Evolutionary conservation across 2,888 invertebrate genomes (phyloP).

Genomic region (Mantis religiosa): DNA sequence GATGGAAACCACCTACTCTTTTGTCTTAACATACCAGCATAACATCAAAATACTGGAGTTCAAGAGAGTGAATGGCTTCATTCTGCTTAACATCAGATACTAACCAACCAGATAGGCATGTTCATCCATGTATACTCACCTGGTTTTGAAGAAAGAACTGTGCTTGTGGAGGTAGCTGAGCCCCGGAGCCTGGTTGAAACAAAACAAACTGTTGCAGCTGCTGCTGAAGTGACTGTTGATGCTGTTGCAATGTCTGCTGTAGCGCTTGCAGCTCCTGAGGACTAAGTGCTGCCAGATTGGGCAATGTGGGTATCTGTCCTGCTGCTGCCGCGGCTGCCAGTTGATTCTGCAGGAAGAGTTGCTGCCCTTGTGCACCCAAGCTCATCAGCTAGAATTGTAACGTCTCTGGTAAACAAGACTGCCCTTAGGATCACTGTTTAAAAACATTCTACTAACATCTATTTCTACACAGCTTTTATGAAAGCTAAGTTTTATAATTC

Average conservation of each 20-base stretch:
- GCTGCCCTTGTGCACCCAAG: constrained; percentile 36
- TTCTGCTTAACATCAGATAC: too few species aligned
- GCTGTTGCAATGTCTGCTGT: constrained; percentile 57
- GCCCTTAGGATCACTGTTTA: too few species aligned
- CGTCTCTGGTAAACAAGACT: too few species aligned
- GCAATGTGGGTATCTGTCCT: constrained; percentile 34
- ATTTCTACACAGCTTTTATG: too few species aligned
- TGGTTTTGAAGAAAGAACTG: constrained; percentile 76
- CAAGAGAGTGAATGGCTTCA: too few species aligned
- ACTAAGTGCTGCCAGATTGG: constrained; percentile 40
- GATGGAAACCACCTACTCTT: too few species aligned
- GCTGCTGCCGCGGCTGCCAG: constrained; percentile 42
- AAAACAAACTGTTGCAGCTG: constrained; percentile 62
- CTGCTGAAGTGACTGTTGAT: constrained; percentile 60
- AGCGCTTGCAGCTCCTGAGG: constrained; percentile 46
- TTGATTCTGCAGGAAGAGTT: constrained; percentile 44
- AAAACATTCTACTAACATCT: too few species aligned
- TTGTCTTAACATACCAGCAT: too few species aligned
- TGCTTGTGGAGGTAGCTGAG: constrained; percentile 55
- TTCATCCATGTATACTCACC: too few species aligned
- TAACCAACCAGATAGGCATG: too few species aligned
- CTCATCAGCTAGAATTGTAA: constrained; percentile 40
- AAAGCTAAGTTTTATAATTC: too few species aligned
- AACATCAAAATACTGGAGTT: too few species aligned
- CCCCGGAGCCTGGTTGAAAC: constrained; percentile 52